These are phyloP conservation scores for Bothrops alternatus DNA, from an alignment of 2,797 vertebrate species.

Conservation along the genomic window DNA sequence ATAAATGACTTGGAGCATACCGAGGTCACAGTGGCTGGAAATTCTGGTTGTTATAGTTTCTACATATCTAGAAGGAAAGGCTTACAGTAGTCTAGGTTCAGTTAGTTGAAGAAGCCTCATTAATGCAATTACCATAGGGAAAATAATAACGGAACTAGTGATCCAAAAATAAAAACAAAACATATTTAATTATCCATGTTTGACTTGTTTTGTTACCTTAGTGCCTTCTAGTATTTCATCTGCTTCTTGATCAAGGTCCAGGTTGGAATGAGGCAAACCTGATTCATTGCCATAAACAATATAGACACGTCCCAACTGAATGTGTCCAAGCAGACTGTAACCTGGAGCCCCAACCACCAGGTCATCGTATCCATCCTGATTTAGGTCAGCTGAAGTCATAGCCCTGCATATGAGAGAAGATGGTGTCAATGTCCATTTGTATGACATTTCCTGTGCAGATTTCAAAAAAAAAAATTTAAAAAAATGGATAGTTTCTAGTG, in stretches of 20 bases:
- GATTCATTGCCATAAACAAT: constrained; percentile 65
- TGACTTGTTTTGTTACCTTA: constrained; percentile 61
- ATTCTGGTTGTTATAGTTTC: background rate
- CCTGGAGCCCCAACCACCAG: constrained; percentile 73
- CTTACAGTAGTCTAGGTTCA: background rate
- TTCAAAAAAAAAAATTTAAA: background rate
- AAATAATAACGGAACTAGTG: background rate
- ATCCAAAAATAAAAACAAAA: constrained; percentile 7
- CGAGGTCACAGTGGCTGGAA: background rate
- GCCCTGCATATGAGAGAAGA: constrained; percentile 59
- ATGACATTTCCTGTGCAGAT: background rate
- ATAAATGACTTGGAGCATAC: background rate
- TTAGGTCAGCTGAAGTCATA: constrained; percentile 71
- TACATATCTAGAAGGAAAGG: background rate
- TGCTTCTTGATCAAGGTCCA: constrained; percentile 72
- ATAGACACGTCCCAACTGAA: constrained; percentile 73
- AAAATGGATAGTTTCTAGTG: background rate
- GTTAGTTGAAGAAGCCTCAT: background rate
- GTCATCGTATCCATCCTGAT: constrained; percentile 71
- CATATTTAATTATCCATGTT: background rate
- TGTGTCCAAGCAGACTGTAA: constrained; percentile 63
- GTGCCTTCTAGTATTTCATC: constrained; percentile 66
- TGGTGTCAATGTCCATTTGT: background rate
- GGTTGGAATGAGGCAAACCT: constrained; percentile 66
- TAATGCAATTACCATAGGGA: background rate